Conservation (phyloP, 2,113 vertebrate genomes). For the Chamaea fasciata region DNA sequence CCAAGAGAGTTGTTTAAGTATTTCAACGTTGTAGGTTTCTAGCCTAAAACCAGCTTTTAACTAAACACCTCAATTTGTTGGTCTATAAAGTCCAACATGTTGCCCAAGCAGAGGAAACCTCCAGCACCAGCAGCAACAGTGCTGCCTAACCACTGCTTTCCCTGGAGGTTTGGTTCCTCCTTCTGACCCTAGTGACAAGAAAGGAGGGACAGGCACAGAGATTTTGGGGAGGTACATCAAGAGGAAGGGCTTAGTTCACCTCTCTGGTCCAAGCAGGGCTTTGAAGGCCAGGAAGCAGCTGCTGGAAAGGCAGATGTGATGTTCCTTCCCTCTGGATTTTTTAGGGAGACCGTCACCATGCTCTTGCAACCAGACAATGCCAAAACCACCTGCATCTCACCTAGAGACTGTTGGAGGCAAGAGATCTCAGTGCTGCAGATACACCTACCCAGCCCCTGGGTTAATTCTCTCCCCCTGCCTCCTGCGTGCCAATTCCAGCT, state of each 20-base stretch:
- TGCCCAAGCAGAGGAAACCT: background rate
- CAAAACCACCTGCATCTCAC: background rate
- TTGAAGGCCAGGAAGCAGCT: background rate
- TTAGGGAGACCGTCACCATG: background rate
- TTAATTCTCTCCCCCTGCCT: background rate
- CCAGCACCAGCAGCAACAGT: background rate
- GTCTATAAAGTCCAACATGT: background rate
- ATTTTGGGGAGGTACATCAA: background rate
- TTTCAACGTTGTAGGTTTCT: background rate
- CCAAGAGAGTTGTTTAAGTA: background rate
- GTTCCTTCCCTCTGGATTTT: background rate
- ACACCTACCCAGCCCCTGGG: background rate
- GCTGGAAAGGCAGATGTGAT: rapidly evolving
- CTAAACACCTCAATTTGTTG: background rate
- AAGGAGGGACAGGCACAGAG: background rate
- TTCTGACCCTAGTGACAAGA: background rate
- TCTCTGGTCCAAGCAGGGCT: background rate
- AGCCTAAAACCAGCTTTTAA: background rate
- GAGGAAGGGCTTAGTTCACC: background rate
- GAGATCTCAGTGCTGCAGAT: background rate
- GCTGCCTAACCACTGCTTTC: background rate
- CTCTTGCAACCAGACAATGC: background rate
- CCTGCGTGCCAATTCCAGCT: background rate
- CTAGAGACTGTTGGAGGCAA: background rate
- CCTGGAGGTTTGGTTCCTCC: background rate